These are phyloP conservation scores for Acinonyx jubatus DNA, from an alignment of 2,113 vertebrate species.

Conservation along the genomic window DNA sequence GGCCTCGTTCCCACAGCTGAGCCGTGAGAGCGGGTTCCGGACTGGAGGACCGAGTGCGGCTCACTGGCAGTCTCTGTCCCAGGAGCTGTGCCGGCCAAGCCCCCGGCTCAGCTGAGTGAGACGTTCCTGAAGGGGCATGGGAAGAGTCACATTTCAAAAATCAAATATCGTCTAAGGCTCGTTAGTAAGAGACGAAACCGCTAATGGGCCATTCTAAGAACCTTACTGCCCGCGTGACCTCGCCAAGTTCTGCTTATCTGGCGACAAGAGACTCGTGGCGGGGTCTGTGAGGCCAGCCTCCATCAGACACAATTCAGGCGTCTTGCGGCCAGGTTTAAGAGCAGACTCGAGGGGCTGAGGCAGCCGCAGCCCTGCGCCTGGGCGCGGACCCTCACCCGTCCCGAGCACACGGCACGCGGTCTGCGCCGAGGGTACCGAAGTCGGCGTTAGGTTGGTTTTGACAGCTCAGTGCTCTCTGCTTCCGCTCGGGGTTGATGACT, in stretches of 20 bases:
- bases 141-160: neutral
- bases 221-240: neutral
- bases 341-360: neutral
- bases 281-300: neutral
- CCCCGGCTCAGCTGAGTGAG: neutral
- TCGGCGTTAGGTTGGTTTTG: fast-evolving
- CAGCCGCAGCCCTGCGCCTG: neutral
- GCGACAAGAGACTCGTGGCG: fast-evolving
- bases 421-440: fast-evolving
- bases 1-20: neutral
- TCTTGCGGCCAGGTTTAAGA: fast-evolving
- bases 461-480: too few species aligned
- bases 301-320: fast-evolving
- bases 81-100: fast-evolving
- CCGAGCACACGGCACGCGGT: fast-evolving
- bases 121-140: neutral
- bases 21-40: fast-evolving
- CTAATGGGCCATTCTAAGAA: neutral
- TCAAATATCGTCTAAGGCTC: neutral
- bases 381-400: fast-evolving
- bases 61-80: neutral
- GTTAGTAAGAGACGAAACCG: neutral
- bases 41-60: fast-evolving
- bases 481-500: fast-evolving
- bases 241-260: too few species aligned